Base-by-base conservation (phyloP, 2,113 vertebrate genomes). In the Thryonomys swinderianus region DNA sequence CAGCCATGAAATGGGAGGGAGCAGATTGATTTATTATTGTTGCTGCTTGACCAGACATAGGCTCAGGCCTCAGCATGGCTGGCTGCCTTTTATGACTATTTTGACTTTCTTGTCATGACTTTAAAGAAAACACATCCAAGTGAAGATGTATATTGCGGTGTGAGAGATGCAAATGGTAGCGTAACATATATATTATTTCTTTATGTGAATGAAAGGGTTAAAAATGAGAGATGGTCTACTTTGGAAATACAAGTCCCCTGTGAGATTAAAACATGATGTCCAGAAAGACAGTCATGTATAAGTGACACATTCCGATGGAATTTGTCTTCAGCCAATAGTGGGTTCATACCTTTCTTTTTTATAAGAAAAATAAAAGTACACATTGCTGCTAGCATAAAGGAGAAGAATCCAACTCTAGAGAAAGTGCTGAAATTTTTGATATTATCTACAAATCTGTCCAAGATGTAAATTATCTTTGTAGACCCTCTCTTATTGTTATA, bases 1-100 rank as follows among this genome's bases (percentile, higher is more conserved):
- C 23, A 81, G 62, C 83, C 57, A 84, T 97, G 61, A 93, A 94
- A 96, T 74, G 89, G 80, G 95, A 96, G 89, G 95, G 57, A 69
- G 94, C 85, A 87, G 89, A 88, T 88, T 91, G 96, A 85, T 82
- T 81, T 30, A 5, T 96, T 94, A 85, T 96, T 96, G 59, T 30
- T 95, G 92, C 18, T 1, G 20, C 69, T 95, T 0, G 0, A 96
- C 86, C 2, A 93, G 69, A 92, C 37, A 7, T 61, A 96, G 93
- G 85, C 48, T 30, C 18, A 83, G 45, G 59, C 17, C 94, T 97
- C 86, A 30, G 55, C 93, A 84, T 79, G 73, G 61, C 55, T 5
- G 1, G 21, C 51, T 89, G 30, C 71, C 76, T 67, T 92, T 97
- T 1, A 37, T 66, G 93, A 92, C 67, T 93, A 3, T 66, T 40